Conservation (phyloP, 2,797 vertebrate species). For the Epinephelus coioides region DNA sequence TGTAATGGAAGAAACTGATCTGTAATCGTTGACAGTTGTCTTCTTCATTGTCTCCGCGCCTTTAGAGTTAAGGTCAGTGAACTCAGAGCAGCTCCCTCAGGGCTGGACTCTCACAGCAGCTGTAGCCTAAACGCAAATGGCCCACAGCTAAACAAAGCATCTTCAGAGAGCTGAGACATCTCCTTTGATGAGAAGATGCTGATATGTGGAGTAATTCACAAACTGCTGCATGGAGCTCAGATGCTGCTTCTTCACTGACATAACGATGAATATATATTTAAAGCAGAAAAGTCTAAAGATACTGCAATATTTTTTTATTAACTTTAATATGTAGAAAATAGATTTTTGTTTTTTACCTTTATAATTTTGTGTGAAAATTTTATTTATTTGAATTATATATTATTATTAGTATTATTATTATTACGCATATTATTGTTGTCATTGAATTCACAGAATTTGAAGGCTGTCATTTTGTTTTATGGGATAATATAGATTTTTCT, state of each 20-base stretch:
- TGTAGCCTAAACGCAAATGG: constrained; percentile 59
- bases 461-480: neutral
- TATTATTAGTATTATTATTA: constrained; percentile 8
- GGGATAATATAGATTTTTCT: neutral
- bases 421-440: neutral
- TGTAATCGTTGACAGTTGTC: constrained; percentile 29
- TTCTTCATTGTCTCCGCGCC: constrained; percentile 26
- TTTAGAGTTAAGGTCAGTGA: constrained; percentile 64
- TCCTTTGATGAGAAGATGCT: constrained; percentile 12
- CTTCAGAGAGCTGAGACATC: constrained; percentile 12
- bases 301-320: neutral
- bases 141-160: constrained; percentile 49
- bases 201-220: constrained; percentile 3
- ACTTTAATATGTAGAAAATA: neutral
- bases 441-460: neutral
- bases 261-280: neutral
- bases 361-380: too few species aligned
- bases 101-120: constrained; percentile 56
- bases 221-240: constrained; percentile 1
- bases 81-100: constrained; percentile 61
- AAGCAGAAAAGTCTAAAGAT: neutral
- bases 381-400: neutral
- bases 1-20: neutral
- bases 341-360: neutral
- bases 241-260: neutral